These are phyloP conservation scores for Zygogramma bicolorata DNA, from an alignment of 2,888 invertebrate genomes.

Conservation along the genomic window DNA sequence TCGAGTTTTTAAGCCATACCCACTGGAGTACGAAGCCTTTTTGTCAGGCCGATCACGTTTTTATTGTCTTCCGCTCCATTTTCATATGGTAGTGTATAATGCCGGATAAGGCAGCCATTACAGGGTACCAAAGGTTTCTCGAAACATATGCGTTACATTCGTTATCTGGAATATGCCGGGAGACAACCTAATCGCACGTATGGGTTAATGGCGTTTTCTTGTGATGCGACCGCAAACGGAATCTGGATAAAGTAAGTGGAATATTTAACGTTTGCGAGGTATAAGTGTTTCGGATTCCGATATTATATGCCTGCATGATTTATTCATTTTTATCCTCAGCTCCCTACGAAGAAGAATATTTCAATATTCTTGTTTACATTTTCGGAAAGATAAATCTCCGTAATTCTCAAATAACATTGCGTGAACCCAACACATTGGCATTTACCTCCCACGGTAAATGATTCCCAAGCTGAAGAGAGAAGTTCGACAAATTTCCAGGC, in stretches of 20 bases:
- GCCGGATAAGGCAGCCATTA: constrained; percentile 8
- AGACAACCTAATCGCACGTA: neutral
- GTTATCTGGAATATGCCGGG: neutral
- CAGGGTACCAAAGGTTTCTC: neutral
- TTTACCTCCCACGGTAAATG: too few relatives aligned
- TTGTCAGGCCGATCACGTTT: constrained; percentile 19
- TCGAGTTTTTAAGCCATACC: too few relatives aligned
- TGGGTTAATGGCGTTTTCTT: neutral
- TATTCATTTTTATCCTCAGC: too few relatives aligned
- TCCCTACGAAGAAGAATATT: too few relatives aligned
- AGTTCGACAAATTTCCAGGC: too few relatives aligned
- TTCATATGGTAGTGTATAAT: constrained; percentile 18
- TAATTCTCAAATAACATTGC: too few relatives aligned
- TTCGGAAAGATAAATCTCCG: too few relatives aligned
- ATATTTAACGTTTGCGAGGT: neutral
- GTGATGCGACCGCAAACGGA: neutral
- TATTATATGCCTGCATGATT: too few relatives aligned
- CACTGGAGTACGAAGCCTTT: too few relatives aligned
- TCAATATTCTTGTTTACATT: too few relatives aligned
- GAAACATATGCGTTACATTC: neutral
- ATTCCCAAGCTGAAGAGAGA: too few relatives aligned
- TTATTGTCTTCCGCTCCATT: constrained; percentile 25
- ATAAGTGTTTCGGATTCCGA: neutral
- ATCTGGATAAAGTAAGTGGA: neutral
- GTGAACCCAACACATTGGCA: too few relatives aligned